phyloP scores from a whole-genome alignment of 1,140 invertebrate species.

The honey bee (Apis mellifera) region DNA sequence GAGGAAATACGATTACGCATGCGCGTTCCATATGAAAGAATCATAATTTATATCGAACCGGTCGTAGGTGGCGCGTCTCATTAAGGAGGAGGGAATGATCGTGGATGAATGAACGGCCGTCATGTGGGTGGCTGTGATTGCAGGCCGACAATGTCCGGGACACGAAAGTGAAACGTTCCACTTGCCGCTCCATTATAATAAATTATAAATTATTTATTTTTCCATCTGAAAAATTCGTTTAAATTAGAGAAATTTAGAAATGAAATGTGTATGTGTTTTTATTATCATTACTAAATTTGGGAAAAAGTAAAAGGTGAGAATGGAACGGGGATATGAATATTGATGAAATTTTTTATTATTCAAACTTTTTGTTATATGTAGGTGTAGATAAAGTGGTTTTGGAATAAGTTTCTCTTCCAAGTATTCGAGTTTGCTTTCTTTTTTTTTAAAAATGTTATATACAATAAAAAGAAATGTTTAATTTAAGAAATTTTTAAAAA shows the following conservation, averaged over 20 bases:
- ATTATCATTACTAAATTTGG: too few species aligned
- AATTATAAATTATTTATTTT: neutral
- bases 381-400: too few species aligned
- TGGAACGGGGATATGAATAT: too few species aligned
- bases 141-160: neutral
- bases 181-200: neutral
- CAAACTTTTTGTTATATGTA: too few species aligned
- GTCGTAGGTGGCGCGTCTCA: slow-evolving; percentile 34
- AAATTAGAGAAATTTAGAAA: neutral
- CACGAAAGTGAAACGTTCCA: slow-evolving; percentile 10
- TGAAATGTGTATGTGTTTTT: neutral
- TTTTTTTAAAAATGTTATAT: too few species aligned
- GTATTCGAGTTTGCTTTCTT: too few species aligned
- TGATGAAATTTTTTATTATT: too few species aligned
- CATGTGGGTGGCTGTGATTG: slow-evolving; percentile 28
- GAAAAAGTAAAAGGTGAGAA: too few species aligned
- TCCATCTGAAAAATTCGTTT: neutral
- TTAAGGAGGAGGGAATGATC: slow-evolving; percentile 46
- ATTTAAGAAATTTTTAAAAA: too few species aligned
- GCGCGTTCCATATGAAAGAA: slow-evolving; percentile 6
- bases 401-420: too few species aligned
- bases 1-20: neutral
- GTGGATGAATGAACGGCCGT: slow-evolving; percentile 36
- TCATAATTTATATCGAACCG: slow-evolving; percentile 13
- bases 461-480: too few species aligned